A percentile compares a stretch with the other conserved stretches of the same genome.
Evolutionary conservation across 2,888 invertebrate genomes (phyloP).

Genomic region (Platypus cylindrus): DNA sequence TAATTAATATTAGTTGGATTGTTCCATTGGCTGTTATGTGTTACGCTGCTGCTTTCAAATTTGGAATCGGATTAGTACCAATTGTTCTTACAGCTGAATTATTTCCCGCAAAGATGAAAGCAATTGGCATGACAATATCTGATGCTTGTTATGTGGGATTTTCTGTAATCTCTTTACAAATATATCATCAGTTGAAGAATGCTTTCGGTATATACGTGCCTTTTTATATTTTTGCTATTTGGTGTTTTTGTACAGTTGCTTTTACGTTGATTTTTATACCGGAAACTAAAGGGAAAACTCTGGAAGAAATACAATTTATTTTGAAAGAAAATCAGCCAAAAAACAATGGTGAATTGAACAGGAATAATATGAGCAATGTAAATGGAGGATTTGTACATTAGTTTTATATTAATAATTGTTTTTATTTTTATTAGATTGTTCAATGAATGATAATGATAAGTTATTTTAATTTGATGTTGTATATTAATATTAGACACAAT

Average conservation of each 20-base stretch:
- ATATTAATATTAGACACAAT: no score
- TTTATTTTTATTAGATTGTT: no score
- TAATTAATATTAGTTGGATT: conserved; percentile 22
- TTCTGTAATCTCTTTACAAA: conserved; percentile 28
- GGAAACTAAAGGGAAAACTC: conserved; percentile 26
- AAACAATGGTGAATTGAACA: not conserved
- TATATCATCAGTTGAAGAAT: conserved; percentile 26
- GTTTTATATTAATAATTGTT: no score
- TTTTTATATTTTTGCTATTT: conserved; percentile 31
- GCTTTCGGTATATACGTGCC: conserved; percentile 29
- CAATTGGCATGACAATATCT: conserved; percentile 33
- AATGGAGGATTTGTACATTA: no score
- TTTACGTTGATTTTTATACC: conserved; percentile 25
- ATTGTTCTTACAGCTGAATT: conserved; percentile 33
- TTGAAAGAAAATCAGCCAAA: conserved; percentile 19
- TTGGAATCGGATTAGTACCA: conserved; percentile 33
- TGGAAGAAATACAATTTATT: conserved; percentile 26
- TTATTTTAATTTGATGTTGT: no score
- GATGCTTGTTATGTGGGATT: conserved; percentile 32
- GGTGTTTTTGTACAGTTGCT: conserved; percentile 28
- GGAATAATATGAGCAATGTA: no score
- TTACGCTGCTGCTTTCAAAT: conserved; percentile 31
- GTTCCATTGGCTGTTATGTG: conserved; percentile 28
- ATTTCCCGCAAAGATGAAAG: conserved; percentile 34
- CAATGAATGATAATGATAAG: no score